phyloP scores from a whole-genome alignment of 1,140 invertebrate species.

The Temnothorax nylanderi region DNA sequence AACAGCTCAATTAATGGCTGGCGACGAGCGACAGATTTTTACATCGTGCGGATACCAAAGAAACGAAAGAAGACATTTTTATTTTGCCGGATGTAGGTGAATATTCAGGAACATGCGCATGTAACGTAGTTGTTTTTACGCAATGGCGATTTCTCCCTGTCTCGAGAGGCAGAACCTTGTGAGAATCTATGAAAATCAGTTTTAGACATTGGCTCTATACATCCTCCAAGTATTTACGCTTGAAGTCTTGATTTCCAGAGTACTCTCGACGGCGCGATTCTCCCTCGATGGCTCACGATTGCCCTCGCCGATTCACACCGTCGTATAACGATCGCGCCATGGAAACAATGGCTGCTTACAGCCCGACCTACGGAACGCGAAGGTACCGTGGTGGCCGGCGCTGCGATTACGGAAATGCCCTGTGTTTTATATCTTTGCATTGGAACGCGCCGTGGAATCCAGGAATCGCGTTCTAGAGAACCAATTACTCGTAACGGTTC shows the following conservation, averaged over 20 bases:
- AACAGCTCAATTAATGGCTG: constrained; percentile 32
- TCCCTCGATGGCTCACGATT: constrained; percentile 40
- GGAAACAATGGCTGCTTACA: constrained; percentile 68
- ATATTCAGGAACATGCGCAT: background rate
- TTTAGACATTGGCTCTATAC: background rate
- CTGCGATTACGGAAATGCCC: constrained; percentile 68
- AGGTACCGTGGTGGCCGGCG: constrained; percentile 32
- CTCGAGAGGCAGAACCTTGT: background rate
- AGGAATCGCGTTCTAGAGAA: constrained; percentile 72
- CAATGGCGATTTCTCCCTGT: background rate
- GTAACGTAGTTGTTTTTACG: background rate
- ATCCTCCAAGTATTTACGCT: constrained; percentile 14
- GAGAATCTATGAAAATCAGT: constrained; percentile 45
- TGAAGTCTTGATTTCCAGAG: constrained; percentile 23
- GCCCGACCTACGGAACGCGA: constrained; percentile 44
- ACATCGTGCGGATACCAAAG: background rate
- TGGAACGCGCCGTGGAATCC: constrained; percentile 67
- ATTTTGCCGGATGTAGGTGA: background rate
- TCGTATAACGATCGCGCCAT: constrained; percentile 43
- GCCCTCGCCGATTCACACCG: constrained; percentile 45
- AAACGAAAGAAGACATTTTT: background rate
- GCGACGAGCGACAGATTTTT: background rate
- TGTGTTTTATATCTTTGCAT: constrained; percentile 69
- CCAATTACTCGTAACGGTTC: constrained; percentile 72
- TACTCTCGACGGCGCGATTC: background rate